Evolutionary conservation across 2,113 vertebrate species (phyloP), one percentile per base, ranked within the genome.

Genomic region (Anguilla rostrata): DNA sequence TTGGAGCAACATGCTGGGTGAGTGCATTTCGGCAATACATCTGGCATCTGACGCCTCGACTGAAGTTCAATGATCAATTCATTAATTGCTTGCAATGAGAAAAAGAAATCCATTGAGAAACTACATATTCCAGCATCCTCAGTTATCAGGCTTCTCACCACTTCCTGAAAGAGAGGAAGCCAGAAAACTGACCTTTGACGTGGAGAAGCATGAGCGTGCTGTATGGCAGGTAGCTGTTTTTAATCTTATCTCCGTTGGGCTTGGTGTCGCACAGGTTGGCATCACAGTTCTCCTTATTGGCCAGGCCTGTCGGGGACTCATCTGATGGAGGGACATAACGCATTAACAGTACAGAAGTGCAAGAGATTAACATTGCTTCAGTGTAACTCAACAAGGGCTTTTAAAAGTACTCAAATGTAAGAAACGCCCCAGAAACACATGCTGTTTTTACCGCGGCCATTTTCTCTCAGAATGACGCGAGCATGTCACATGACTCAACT

Each of bases 221-320:
- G 91, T 93, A 96, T 79, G 96, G 96, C 85, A 95, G 86, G 0
- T 94, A 86, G 3, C 96, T 96, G 94, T 96, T 96, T 90, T 96
- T 96, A 86, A 95, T 96, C 87, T 95, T 93, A 46, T 95, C 95
- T 14, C 96, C 95, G 0, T 95, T 95, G 85, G 94, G 95, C 86
- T 95, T 96, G 57, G 95, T 94, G 6, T 90, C 95, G 83, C 96
- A 94, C 86, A 96, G 92, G 91, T 22, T 95, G 85, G 96, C 93
- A 75, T 96, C 95, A 84, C 92, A 93, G 92, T 96, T 96, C 87
- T 96, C 96, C 87, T 95, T 96, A 91, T 96, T 96, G 82, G 96
- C 95, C 43, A 96, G 94, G 22, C 96, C 96, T 0, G 96, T 96
- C 90, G 96, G 84, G 5, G 96, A 95, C 57, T 93, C 94, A 4